A percentile compares a stretch with the other conserved stretches of the same genome.
Evolutionary conservation across 2,797 vertebrate genomes (phyloP).

Genomic region (Artibeus lituratus): DNA sequence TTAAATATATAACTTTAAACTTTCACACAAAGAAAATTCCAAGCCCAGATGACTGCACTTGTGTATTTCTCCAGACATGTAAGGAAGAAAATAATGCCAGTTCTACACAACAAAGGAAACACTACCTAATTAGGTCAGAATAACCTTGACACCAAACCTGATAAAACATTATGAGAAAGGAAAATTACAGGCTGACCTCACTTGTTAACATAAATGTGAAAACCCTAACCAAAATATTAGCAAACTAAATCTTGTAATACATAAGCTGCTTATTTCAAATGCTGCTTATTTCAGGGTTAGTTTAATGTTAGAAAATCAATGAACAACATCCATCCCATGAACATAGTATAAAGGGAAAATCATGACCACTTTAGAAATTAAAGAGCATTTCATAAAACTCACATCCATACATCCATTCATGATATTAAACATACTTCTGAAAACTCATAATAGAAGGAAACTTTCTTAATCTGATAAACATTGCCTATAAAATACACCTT

Average conservation of each 20-base stretch:
- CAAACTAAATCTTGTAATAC: background rate
- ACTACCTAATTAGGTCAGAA: background rate
- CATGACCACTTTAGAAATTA: background rate
- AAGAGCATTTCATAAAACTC: background rate
- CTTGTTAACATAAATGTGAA: background rate
- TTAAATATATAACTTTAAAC: background rate
- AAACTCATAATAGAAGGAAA: background rate
- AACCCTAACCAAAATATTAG: background rate
- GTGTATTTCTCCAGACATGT: background rate
- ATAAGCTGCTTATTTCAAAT: background rate
- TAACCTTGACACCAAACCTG: conserved; percentile 21
- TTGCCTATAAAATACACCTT: background rate
- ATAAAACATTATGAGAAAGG: background rate
- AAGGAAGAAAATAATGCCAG: background rate
- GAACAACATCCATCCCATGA: background rate
- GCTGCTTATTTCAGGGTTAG: background rate
- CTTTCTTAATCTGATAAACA: background rate
- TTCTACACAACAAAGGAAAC: background rate
- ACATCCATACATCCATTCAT: background rate
- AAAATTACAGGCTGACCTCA: background rate
- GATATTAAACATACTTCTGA: background rate
- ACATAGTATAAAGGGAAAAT: background rate
- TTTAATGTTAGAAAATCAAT: conserved; percentile 20
- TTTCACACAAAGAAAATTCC: background rate
- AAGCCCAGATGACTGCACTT: background rate